Evolutionary conservation across 2,888 invertebrate species (phyloP).

Genomic region (Choreutis nemorana): DNA sequence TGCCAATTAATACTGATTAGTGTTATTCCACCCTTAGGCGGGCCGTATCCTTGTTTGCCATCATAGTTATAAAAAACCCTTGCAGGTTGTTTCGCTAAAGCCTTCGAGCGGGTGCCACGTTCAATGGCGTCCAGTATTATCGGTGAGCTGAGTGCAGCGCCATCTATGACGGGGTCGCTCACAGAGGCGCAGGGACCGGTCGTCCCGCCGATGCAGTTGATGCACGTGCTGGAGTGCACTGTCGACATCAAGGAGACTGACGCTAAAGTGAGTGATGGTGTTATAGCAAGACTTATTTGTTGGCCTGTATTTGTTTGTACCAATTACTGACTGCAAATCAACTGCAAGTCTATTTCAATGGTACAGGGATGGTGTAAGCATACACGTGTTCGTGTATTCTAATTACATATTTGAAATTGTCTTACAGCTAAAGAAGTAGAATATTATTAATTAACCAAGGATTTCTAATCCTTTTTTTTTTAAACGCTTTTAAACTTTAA

Average conservation of each 20-base stretch:
- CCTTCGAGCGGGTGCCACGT: constrained; percentile 87
- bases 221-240: constrained; percentile 89
- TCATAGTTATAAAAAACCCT: constrained; percentile 4
- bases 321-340: too few relatives aligned
- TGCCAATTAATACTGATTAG: neutral
- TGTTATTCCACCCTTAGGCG: neutral
- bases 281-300: too few relatives aligned
- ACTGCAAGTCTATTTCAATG: too few relatives aligned
- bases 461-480: too few relatives aligned
- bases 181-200: constrained; percentile 65
- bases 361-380: too few relatives aligned
- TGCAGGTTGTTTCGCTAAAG: constrained; percentile 89
- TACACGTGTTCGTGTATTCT: too few relatives aligned
- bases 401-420: too few relatives aligned
- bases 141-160: constrained; percentile 71
- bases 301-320: neutral
- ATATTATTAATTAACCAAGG: too few relatives aligned
- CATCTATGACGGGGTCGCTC: constrained; percentile 70
- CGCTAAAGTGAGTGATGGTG: constrained; percentile 64
- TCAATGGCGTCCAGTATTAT: constrained; percentile 82
- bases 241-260: constrained; percentile 95
- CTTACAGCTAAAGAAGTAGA: too few relatives aligned
- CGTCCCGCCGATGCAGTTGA: constrained; percentile 69
- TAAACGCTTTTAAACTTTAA: too few relatives aligned
- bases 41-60: constrained; percentile 4